Evolutionary conservation across 1,140 invertebrate genomes (phyloP).

Genomic region (Planococcus citri): DNA sequence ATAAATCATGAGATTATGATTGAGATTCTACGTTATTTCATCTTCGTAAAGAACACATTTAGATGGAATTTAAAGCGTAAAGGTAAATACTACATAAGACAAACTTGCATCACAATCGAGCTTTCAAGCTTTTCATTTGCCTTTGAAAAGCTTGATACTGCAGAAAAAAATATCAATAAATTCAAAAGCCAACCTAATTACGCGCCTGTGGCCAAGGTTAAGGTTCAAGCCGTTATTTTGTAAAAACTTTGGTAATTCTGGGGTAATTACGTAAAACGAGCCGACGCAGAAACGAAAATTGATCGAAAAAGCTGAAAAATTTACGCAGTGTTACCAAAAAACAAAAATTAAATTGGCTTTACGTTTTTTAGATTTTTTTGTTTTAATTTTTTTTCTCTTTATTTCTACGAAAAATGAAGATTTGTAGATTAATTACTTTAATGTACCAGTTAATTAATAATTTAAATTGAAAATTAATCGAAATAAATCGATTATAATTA

Average conservation of each 20-base stretch:
- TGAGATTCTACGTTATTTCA: background rate
- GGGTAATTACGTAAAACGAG: background rate
- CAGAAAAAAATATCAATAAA: constrained; percentile 4
- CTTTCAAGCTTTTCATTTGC: background rate
- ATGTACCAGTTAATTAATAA: no score
- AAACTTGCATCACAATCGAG: background rate
- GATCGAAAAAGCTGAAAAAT: no score
- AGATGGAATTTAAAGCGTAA: background rate
- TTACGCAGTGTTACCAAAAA: no score
- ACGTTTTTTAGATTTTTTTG: no score
- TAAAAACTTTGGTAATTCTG: background rate
- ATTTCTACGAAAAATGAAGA: no score
- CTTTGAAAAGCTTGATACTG: background rate
- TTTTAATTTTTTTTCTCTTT: no score
- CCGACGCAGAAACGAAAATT: no score
- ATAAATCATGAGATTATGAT: background rate
- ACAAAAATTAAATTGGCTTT: no score
- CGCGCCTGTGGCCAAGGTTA: background rate
- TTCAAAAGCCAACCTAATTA: background rate
- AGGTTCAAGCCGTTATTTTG: background rate
- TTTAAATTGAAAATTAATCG: no score
- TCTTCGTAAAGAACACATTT: no score
- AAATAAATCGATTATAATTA: no score
- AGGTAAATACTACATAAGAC: background rate
- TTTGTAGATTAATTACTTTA: no score